Evolutionary conservation across 2,888 invertebrate species (phyloP), one percentile per base, ranked within the genome.

Genomic region (Ashinkailepas kermadecensis): DNA sequence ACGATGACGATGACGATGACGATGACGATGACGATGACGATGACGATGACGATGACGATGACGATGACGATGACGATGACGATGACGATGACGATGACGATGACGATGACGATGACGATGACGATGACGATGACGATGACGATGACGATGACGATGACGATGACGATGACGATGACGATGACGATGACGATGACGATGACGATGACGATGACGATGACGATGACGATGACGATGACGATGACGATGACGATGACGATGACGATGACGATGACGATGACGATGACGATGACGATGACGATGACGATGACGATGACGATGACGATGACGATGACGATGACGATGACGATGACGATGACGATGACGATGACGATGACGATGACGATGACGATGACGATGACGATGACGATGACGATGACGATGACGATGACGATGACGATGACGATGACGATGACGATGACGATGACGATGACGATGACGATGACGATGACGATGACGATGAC

Each of bases 171-270:
- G 65, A 18, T 65, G 65, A 65, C n/a, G 65, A 65, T 65, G 65
- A 65, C n/a, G 65, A 65, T 65, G 65, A 65, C n/a, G 65, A 65
- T 65, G 65, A 65, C n/a, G 65, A 65, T 65, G 65, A 65, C n/a
- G 65, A 65, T 65, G 65, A 65, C n/a, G 65, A 65, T 65, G 65
- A 65, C n/a, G 65, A 65, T 65, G 65, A 65, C n/a, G 65, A 65
- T 65, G n/a, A 65, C n/a, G 65, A 65, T 65, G 65, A 65, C n/a
- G 65, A 65, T 65, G 65, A 65, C n/a, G 65, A 65, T 65, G 65
- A 65, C n/a, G 65, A 65, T 18, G 65, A 18, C 15, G 65, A 65
- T 65, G 15, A 65, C n/a, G n/a, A 65, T 18, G 15, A 65, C 15
- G n/a, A 65, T 65, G n/a, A 65, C 15, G 65, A 65, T 18, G 15